phyloP scores from a whole-genome alignment of 2,113 vertebrate species.

The Bagarius yarrelli region DNA sequence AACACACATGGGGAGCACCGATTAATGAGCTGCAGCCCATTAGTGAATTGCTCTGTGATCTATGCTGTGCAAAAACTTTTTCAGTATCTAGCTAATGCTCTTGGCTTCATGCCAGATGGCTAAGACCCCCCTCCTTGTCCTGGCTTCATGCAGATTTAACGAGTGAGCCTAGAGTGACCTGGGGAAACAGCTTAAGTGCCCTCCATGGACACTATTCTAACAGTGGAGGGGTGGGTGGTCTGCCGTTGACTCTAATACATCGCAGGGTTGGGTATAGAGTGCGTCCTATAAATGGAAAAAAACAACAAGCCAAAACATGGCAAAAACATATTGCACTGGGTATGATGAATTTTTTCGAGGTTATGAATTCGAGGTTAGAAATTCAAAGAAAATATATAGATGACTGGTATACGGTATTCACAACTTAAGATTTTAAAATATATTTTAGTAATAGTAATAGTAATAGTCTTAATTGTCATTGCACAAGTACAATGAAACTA shows the following conservation, averaged over 20 bases:
- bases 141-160: slow-evolving; percentile 53
- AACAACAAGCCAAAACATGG: slow-evolving; percentile 39
- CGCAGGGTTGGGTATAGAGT: slow-evolving; percentile 26
- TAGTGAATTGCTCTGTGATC: slow-evolving; percentile 38
- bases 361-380: background rate
- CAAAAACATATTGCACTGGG: slow-evolving; percentile 27
- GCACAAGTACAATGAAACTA: no score
- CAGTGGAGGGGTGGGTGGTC: slow-evolving; percentile 66
- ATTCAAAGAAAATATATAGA: slow-evolving; percentile 3
- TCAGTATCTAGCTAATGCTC: slow-evolving; percentile 38
- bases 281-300: slow-evolving; percentile 49
- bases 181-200: slow-evolving; percentile 58
- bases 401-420: background rate
- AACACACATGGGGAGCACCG: slow-evolving; percentile 33
- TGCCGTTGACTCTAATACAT: slow-evolving; percentile 40
- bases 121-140: background rate
- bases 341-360: background rate
- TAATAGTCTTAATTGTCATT: no score
- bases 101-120: slow-evolving; percentile 42
- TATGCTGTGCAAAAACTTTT: slow-evolving; percentile 28
- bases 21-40: slow-evolving; percentile 46
- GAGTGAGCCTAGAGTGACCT: slow-evolving; percentile 57
- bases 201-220: slow-evolving; percentile 57
- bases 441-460: background rate
- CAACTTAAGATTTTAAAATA: background rate